Conservation (phyloP, 2,888 invertebrate species). For the Arge pagana region DNA sequence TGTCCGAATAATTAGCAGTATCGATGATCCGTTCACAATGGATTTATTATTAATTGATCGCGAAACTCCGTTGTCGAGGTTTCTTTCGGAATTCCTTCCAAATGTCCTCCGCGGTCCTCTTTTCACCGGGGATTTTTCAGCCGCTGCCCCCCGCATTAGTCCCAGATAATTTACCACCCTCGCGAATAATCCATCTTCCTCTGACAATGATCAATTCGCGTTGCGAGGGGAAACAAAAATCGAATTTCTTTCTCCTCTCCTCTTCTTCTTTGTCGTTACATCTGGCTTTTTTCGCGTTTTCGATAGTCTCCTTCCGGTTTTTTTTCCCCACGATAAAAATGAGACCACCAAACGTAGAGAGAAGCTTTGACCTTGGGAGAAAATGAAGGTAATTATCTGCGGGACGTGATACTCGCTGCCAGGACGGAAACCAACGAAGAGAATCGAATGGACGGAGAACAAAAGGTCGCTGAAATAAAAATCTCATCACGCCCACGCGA, state of each 20-base stretch:
- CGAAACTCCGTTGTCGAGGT: neutral
- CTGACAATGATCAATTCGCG: too few relatives aligned
- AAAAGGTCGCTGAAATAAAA: conserved; percentile 31
- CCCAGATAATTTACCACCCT: neutral
- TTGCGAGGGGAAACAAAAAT: neutral
- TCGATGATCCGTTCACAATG: conserved; percentile 13
- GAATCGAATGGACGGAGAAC: neutral
- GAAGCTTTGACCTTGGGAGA: neutral
- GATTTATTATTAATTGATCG: conserved; percentile 23
- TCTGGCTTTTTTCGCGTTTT: neutral
- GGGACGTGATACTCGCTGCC: too few relatives aligned
- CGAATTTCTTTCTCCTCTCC: neutral
- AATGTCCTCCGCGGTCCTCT: neutral
- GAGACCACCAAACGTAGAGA: neutral
- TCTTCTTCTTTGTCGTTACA: neutral
- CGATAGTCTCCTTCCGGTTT: neutral
- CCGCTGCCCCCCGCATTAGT: too few relatives aligned
- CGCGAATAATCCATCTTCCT: neutral
- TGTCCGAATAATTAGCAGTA: conserved; percentile 18
- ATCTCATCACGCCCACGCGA: conserved; percentile 27
- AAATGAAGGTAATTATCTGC: too few relatives aligned
- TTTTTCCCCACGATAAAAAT: neutral
- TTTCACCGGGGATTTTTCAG: neutral
- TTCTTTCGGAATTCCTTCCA: neutral
- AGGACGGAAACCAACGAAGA: neutral